These are phyloP conservation scores for Xiphophorus maculatus DNA, from an alignment of 2,113 vertebrate genomes.

Conservation along the genomic window DNA sequence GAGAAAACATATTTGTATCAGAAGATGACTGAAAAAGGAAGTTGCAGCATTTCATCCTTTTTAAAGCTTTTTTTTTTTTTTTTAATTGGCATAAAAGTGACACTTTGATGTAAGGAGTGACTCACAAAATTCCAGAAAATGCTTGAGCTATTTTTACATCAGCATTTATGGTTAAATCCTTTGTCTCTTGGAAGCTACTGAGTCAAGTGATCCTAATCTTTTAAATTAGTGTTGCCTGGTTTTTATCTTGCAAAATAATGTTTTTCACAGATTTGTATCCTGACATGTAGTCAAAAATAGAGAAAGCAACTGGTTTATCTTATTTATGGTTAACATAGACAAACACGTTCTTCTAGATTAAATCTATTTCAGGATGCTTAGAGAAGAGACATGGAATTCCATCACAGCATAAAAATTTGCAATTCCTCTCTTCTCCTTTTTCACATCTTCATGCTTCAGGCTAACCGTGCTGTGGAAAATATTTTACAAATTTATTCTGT, in stretches of 20 bases:
- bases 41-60: background rate
- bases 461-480: background rate
- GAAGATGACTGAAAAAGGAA: background rate
- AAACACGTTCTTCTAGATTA: background rate
- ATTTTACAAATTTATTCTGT: background rate
- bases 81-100: background rate
- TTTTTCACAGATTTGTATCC: background rate
- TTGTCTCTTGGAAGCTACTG: background rate
- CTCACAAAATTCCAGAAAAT: too few species aligned
- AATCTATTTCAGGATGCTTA: slow-evolving; percentile 7
- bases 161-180: background rate
- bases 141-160: background rate
- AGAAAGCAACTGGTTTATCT: background rate
- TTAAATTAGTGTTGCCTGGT: background rate
- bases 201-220: background rate
- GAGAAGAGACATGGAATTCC: background rate
- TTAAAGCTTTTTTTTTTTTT: background rate
- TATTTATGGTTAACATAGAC: background rate
- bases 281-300: background rate
- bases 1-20: slow-evolving; percentile 5
- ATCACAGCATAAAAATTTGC: background rate
- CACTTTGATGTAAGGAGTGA: too few species aligned
- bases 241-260: background rate
- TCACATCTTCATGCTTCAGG: background rate
- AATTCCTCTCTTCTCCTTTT: background rate